Conservation (phyloP, 2,888 invertebrate species). For the Xanthorhoe spadicearia region DNA sequence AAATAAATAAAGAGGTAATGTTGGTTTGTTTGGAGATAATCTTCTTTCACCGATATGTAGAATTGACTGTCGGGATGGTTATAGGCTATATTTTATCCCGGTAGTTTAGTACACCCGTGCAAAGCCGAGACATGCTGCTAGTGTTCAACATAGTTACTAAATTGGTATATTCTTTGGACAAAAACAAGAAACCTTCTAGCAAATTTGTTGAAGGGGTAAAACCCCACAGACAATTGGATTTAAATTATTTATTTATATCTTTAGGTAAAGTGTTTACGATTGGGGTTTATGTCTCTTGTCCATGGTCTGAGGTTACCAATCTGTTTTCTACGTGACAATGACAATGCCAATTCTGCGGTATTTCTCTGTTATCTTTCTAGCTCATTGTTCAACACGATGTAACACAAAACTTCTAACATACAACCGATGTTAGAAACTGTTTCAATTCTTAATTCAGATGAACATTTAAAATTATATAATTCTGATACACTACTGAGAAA, state of each 20-base stretch:
- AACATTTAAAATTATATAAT: too few relatives aligned
- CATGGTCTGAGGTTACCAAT: constrained; percentile 10
- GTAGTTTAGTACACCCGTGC: too few relatives aligned
- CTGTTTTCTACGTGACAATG: constrained; percentile 17
- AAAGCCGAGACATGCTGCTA: too few relatives aligned
- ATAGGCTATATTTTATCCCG: too few relatives aligned
- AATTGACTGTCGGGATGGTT: too few relatives aligned
- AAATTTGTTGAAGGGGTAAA: not conserved
- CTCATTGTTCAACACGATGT: constrained; percentile 14
- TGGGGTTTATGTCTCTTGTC: constrained; percentile 15
- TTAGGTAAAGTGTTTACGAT: constrained; percentile 6
- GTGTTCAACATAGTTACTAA: not conserved
- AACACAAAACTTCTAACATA: not conserved
- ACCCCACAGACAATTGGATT: constrained; percentile 1
- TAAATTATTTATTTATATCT: constrained; percentile 16
- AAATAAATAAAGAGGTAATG: too few relatives aligned
- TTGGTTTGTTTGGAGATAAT: too few relatives aligned
- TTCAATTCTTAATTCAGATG: too few relatives aligned
- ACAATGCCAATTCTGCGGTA: constrained; percentile 3
- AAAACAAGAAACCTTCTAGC: not conserved
- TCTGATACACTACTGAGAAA: not conserved
- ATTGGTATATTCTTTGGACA: not conserved
- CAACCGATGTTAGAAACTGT: not conserved
- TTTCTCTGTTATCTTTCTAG: constrained; percentile 23
- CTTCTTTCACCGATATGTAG: too few relatives aligned